Evolutionary conservation across 2,113 vertebrate species (phyloP), one percentile per base, ranked within the genome.

Genomic region (Halcyon malimbica): DNA sequence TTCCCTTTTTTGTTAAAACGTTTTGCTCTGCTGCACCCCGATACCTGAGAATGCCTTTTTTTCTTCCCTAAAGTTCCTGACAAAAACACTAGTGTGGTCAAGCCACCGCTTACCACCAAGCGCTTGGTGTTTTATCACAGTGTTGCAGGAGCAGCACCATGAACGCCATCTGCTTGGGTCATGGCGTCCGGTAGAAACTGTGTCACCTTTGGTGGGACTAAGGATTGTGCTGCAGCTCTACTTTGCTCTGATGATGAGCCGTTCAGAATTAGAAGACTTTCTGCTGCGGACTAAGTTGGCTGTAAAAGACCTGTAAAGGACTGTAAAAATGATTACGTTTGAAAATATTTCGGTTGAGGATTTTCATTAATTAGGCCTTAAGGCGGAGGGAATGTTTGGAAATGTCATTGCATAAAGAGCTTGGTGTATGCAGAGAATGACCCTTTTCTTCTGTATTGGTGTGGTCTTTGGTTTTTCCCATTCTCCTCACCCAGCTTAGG

Each of bases 141-240:
- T 1, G 7, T 26, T 42, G 42, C 31, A 46, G 16, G 24, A 42
- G 70, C 31, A 51, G 50, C 25, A 13, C 8, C 21, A 26, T 8
- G 39, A 35, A 4, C 2, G 5, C 10, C 6, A 4, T 16, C 59
- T 1, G 2, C 9, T 25, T 54, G 46, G 39, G 15, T 33, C 37
- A 39, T 13, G 25, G 14, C 28, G 33, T n/a, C 21, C 25, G 25
- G 10, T 29, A 5, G 23, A 67, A 39, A 14, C n/a, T 1, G 2
- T 23, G 33, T 28, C 25, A 51, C 35, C 13, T 54, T n/a, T 13
- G 21, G 13, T 1, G 1, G 28, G 71, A 28, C 48, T 46, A 17
- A 33, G 24, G 10, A 19, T 41, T 2, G 3, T 29, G 35, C 91
- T 82, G 50, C 18, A 25, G n/a, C n/a, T 60, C n/a, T 23, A 0